Percentiles rank a stretch among this genome's conserved stretches.
These are phyloP conservation scores for Platygyra sinensis DNA, from an alignment of 64 coral and sea anemone species.

Conservation along the genomic window DNA sequence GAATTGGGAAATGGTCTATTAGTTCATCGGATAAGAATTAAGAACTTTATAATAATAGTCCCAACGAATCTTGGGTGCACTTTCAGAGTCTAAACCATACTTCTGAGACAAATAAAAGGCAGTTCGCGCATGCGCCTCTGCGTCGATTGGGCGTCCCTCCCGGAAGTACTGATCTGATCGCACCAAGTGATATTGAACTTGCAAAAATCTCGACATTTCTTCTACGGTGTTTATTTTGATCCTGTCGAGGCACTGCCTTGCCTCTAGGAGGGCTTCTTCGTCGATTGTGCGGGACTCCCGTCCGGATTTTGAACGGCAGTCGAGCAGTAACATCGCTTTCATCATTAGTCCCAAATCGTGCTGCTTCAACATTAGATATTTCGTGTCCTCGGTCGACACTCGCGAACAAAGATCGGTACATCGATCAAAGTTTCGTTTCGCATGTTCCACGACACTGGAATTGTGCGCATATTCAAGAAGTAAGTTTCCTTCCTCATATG, in stretches of 20 bases:
- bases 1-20: background rate
- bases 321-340: slow-evolving; percentile 4
- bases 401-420: background rate
- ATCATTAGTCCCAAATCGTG: background rate
- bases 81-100: background rate
- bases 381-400: background rate
- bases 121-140: background rate
- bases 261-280: background rate
- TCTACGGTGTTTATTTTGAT: background rate
- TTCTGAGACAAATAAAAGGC: slow-evolving; percentile 1
- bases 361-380: background rate
- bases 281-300: background rate
- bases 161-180: slow-evolving; percentile 22
- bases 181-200: background rate
- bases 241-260: background rate
- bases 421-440: background rate
- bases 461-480: background rate
- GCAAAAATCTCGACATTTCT: background rate
- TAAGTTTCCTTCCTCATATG: background rate
- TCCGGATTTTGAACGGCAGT: background rate
- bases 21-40: background rate
- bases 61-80: background rate
- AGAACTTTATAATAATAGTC: background rate
- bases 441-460: background rate
- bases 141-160: background rate